These are phyloP conservation scores for Mallotus villosus DNA, from an alignment of 2,797 vertebrate genomes.

Conservation along the genomic window DNA sequence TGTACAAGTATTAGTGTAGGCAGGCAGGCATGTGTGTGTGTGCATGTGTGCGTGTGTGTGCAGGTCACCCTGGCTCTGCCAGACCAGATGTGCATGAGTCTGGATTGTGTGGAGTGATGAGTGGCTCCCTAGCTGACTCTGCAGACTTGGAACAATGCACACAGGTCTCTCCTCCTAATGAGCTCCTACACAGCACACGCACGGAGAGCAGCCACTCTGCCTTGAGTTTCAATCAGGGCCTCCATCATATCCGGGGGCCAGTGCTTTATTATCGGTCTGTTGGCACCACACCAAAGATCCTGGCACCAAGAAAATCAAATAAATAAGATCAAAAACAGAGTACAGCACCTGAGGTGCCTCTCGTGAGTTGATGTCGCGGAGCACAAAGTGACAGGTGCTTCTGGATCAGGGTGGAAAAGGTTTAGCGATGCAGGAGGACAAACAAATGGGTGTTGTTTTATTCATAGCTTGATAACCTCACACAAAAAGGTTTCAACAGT, in stretches of 20 bases:
- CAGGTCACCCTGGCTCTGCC: slow-evolving; percentile 72
- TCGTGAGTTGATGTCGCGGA: slow-evolving; percentile 65
- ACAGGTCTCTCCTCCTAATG: slow-evolving; percentile 74
- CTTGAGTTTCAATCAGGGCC: slow-evolving; percentile 67
- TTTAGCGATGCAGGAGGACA: slow-evolving; percentile 30
- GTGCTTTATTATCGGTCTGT: slow-evolving; percentile 52
- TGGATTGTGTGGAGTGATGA: slow-evolving; percentile 66
- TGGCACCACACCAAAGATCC: slow-evolving; percentile 66
- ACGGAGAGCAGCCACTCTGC: slow-evolving; percentile 53
- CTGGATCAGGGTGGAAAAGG: slow-evolving; percentile 46
- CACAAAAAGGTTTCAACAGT: neutral
- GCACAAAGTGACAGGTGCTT: slow-evolving; percentile 59
- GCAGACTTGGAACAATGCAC: slow-evolving; percentile 75
- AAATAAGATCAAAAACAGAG: slow-evolving; percentile 69
- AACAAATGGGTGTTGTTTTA: slow-evolving; percentile 43
- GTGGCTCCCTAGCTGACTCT: slow-evolving; percentile 71
- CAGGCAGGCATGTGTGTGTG: slow-evolving; percentile 30
- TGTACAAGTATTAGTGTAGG: slow-evolving; percentile 1
- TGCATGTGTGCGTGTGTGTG: slow-evolving; percentile 14
- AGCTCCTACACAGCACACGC: slow-evolving; percentile 66
- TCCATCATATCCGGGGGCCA: slow-evolving; percentile 58
- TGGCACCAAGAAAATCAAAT: slow-evolving; percentile 34
- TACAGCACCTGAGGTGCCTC: slow-evolving; percentile 61
- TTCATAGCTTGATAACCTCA: neutral
- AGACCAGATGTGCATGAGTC: slow-evolving; percentile 72